These are phyloP conservation scores for Gobionotothen gibberifrons DNA, from an alignment of 2,797 vertebrate species.

Conservation along the genomic window DNA sequence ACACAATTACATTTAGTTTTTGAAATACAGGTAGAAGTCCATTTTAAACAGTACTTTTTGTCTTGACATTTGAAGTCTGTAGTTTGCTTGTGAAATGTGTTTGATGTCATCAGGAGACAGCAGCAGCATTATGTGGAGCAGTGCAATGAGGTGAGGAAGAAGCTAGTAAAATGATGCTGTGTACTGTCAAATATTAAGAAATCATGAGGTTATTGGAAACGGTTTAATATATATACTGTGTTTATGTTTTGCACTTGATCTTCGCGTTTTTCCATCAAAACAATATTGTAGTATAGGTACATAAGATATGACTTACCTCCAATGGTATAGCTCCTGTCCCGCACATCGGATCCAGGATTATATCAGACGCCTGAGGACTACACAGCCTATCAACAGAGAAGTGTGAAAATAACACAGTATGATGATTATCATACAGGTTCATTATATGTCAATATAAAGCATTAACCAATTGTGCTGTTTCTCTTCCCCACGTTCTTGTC, in stretches of 20 bases:
- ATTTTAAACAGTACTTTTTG: not conserved
- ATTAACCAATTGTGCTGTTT: slow-evolving; percentile 4
- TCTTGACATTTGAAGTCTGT: not conserved
- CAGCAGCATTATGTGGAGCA: not conserved
- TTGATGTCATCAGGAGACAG: not conserved
- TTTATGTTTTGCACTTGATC: not conserved
- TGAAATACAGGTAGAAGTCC: not conserved
- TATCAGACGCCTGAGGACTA: slow-evolving; percentile 90
- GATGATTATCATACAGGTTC: not conserved
- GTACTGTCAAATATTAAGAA: not conserved
- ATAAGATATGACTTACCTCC: slow-evolving; percentile 86
- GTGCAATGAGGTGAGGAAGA: no score
- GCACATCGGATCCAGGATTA: slow-evolving; percentile 98
- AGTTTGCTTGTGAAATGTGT: not conserved
- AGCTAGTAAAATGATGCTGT: not conserved
- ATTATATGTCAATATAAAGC: not conserved
- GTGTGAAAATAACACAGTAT: not conserved
- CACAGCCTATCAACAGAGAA: slow-evolving; percentile 86
- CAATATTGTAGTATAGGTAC: not conserved
- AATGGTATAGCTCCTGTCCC: slow-evolving; percentile 96
- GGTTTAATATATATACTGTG: not conserved
- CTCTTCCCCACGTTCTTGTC: not conserved
- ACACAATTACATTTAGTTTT: not conserved
- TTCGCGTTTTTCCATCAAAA: not conserved
- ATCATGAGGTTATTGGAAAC: not conserved